Base-by-base conservation (phyloP, 1,140 invertebrate species). In the Babylonia areolata region DNA sequence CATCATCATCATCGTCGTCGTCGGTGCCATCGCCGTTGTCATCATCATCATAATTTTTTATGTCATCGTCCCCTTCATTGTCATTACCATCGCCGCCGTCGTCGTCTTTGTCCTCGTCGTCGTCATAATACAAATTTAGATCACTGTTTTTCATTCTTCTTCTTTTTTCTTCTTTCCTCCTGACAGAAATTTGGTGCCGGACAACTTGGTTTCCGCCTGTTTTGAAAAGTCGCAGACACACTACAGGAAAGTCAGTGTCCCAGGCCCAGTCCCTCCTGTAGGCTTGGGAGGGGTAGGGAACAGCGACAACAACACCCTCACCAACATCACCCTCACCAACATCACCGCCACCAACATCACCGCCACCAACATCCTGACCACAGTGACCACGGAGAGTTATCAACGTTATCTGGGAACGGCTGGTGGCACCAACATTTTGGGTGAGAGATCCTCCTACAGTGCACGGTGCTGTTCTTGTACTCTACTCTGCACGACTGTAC, bases 181-280 rank as follows among this genome's bases (percentile, higher is more conserved):
- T n/a, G n/a, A n/a, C 20, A 87, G 86, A 81, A 87, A 87, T 37
- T 28, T 87, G 31, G 40, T 87, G 20, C 86, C 81, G 58, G 86
- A 87, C 86, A 87, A 87, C 73, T 23, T 87, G 20, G 80, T 87
- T 5, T 73, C 86, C 33, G 86, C 86, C 42, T 87, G 86, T 58
- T 87, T 87, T 46, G 58, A 86, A 64, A 75, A 86, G 80, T 54
- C 42, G 1, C 78, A 80, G 78, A 80, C 78, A 1, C 9, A 3
- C 28, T 80, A 80, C 78, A 64, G 28, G 58, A 64, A 12, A 23
- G 28, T 64, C 15, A 64, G 5, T 23, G 58, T 64, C 20, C 5
- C 58, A 0, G 23, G 15, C 20, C 58, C 58, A 5, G 58, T 64
- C 58, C 5, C 58, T 23, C 58, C 5, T 5, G 58, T 6, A 23